Percentiles rank a stretch among this genome's conserved stretches.
Conservation (phyloP, 1,140 invertebrate species). For the Drosophila kepulauana region DNA sequence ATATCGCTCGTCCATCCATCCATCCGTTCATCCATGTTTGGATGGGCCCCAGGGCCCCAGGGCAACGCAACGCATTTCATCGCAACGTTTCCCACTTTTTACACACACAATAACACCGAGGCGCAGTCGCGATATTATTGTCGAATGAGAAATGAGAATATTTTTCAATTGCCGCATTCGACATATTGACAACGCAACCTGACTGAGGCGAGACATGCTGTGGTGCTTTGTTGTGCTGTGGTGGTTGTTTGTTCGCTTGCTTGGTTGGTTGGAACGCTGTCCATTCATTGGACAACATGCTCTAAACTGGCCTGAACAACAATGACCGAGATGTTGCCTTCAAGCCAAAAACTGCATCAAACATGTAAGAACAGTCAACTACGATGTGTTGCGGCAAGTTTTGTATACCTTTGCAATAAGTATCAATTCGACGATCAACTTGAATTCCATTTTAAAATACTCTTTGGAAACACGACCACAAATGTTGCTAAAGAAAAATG, state of each 20-base stretch:
- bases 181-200: neutral
- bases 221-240: neutral
- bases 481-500: constrained; percentile 3
- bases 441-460: neutral
- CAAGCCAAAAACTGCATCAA: neutral
- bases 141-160: constrained; percentile 51
- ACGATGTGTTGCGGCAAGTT: neutral
- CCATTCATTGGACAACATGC: constrained; percentile 45
- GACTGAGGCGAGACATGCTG: neutral
- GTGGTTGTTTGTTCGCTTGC: constrained; percentile 6
- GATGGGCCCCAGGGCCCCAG: neutral
- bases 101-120: neutral
- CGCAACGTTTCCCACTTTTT: constrained; percentile 6
- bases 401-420: neutral
- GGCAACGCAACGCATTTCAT: neutral
- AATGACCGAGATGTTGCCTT: constrained; percentile 9
- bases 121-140: constrained; percentile 38
- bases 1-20: neutral
- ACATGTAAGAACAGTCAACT: constrained; percentile 16
- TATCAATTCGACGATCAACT: neutral
- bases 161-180: constrained; percentile 26
- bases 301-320: constrained; percentile 17
- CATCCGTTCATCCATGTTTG: constrained; percentile 5
- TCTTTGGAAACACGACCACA: neutral
- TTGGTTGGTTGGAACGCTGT: constrained; percentile 37